Evolutionary conservation across 2,888 invertebrate genomes (phyloP).

Genomic region (Aporophyla nigra): DNA sequence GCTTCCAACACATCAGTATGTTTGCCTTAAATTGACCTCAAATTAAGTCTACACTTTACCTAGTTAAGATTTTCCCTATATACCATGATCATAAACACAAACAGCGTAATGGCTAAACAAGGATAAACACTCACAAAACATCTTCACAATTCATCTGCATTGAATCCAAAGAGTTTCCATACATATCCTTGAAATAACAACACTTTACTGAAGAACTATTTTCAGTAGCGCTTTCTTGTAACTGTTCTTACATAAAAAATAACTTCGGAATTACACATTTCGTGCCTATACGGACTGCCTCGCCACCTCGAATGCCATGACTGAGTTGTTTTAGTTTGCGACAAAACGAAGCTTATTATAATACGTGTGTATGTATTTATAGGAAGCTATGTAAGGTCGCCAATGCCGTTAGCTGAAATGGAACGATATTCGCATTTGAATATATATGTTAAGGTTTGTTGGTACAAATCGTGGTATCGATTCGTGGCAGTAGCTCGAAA

Average conservation of each 20-base stretch:
- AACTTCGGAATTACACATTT: conserved; percentile 15
- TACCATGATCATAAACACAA: neutral
- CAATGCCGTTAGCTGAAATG: conserved; percentile 27
- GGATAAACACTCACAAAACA: conserved; percentile 45
- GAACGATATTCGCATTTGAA: conserved; percentile 20
- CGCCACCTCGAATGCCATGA: conserved; percentile 58
- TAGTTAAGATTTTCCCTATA: conserved; percentile 41
- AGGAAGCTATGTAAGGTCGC: conserved; percentile 22
- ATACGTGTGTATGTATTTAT: conserved; percentile 22
- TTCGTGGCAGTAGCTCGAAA: neutral
- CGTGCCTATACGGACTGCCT: conserved; percentile 43
- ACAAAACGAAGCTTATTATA: conserved; percentile 49
- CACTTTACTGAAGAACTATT: neutral
- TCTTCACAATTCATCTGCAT: conserved; percentile 41
- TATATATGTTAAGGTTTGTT: neutral
- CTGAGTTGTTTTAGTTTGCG: conserved; percentile 55
- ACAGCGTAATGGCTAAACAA: conserved; percentile 17
- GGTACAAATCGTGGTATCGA: neutral
- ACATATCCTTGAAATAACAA: conserved; percentile 14
- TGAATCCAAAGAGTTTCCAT: conserved; percentile 25
- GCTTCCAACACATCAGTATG: neutral
- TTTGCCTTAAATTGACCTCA: conserved; percentile 34
- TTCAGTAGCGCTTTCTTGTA: conserved; percentile 16
- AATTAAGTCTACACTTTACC: conserved; percentile 17
- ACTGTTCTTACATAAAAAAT: conserved; percentile 13